Conservation (phyloP, 1,140 invertebrate genomes). For the Cardiocondyla obscurior region DNA sequence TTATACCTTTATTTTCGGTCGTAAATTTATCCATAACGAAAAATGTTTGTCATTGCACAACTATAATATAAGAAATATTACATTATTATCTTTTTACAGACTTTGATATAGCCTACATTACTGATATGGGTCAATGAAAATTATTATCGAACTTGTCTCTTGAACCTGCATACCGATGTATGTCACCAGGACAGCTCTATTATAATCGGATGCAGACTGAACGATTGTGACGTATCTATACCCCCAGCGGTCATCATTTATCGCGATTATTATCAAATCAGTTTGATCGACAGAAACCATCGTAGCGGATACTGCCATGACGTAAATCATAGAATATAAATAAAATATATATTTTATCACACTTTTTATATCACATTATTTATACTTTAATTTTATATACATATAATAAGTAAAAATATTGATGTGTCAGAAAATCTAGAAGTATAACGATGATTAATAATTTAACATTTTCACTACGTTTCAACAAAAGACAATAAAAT, state of each 20-base stretch:
- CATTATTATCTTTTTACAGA: neutral
- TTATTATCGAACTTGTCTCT: constrained; percentile 70
- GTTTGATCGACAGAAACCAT: neutral
- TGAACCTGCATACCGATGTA: constrained; percentile 55
- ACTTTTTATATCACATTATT: neutral
- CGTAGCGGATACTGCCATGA: neutral
- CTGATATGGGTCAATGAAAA: constrained; percentile 49
- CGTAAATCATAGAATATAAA: neutral
- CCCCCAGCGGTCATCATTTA: constrained; percentile 25
- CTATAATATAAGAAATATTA: neutral
- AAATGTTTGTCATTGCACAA: constrained; percentile 1
- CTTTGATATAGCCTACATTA: neutral
- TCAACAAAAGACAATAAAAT: neutral
- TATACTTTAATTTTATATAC: neutral
- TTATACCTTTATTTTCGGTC: neutral
- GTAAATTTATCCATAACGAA: neutral
- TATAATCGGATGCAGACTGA: constrained; percentile 24
- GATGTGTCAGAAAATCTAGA: too few species aligned
- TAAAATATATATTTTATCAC: neutral
- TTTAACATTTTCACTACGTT: neutral
- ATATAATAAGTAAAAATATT: too few species aligned
- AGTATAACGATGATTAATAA: too few species aligned
- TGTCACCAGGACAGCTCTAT: constrained; percentile 16
- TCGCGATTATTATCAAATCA: constrained; percentile 47
- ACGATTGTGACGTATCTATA: constrained; percentile 16